phyloP scores from a whole-genome alignment of 2,113 vertebrate genomes.

The Gallinago media region DNA sequence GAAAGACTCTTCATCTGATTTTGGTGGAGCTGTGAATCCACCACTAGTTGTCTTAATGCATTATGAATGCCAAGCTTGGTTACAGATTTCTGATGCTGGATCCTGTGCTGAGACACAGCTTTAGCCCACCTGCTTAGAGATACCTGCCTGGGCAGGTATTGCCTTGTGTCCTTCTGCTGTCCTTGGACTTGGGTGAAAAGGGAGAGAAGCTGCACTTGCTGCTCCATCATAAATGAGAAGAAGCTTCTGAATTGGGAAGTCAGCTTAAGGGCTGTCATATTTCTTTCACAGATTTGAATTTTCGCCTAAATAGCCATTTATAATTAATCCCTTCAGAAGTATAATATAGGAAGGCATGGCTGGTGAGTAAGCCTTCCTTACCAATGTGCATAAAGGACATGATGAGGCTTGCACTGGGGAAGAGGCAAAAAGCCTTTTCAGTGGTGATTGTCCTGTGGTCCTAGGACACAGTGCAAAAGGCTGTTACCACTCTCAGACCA shows the following conservation, averaged over 20 bases:
- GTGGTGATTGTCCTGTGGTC: background rate
- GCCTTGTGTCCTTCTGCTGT: background rate
- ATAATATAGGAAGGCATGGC: background rate
- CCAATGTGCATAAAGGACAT: background rate
- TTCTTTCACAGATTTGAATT: background rate
- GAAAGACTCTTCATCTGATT: background rate
- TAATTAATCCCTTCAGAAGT: background rate
- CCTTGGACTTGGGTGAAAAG: background rate
- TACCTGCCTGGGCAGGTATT: background rate
- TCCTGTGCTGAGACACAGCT: background rate
- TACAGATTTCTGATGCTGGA: background rate
- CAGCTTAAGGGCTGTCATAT: background rate
- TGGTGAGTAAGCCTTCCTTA: constrained; percentile 19
- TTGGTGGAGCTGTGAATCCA: background rate
- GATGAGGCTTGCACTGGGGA: constrained; percentile 1
- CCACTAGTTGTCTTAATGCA: background rate
- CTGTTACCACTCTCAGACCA: background rate
- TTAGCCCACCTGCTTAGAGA: background rate
- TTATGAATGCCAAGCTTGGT: background rate
- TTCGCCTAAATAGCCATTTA: constrained; percentile 5
- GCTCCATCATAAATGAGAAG: background rate
- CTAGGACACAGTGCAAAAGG: background rate
- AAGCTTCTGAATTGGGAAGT: background rate
- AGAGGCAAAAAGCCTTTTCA: background rate
- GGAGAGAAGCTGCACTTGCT: background rate